Evolutionary conservation across 2,113 vertebrate species (phyloP).

Genomic region (Psammodynastes pulverulentus): DNA sequence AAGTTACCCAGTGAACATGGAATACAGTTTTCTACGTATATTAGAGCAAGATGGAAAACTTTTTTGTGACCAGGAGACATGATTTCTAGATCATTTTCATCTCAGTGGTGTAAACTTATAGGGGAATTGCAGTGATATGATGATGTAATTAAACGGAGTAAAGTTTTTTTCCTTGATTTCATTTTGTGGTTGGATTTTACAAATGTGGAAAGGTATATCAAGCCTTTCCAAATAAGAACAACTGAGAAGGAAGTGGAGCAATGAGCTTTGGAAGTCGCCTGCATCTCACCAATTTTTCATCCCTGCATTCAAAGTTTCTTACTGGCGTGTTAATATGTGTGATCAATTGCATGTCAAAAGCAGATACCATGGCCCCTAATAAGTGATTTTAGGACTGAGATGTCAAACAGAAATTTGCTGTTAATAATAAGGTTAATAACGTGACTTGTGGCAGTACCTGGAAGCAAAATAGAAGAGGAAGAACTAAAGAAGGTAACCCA

Average conservation of each 20-base stretch:
- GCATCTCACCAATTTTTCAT: neutral
- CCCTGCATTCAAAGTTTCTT: neutral
- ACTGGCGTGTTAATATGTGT: neutral
- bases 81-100: neutral
- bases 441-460: neutral
- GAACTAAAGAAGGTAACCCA: neutral
- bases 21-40: neutral
- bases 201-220: neutral
- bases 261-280: neutral
- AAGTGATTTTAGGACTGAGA: neutral
- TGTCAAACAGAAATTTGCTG: neutral
- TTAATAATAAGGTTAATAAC: neutral
- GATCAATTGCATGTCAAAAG: neutral
- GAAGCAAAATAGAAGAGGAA: neutral
- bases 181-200: neutral
- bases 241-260: neutral
- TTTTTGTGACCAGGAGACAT: neutral
- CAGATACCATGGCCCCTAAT: neutral
- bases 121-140: neutral
- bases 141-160: neutral
- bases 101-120: neutral
- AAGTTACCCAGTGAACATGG: neutral
- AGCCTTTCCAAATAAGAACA: neutral
- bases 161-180: neutral
- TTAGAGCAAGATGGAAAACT: neutral